These are phyloP conservation scores for Hypomesus transpacificus DNA, from an alignment of 2,113 vertebrate genomes.

Conservation along the genomic window DNA sequence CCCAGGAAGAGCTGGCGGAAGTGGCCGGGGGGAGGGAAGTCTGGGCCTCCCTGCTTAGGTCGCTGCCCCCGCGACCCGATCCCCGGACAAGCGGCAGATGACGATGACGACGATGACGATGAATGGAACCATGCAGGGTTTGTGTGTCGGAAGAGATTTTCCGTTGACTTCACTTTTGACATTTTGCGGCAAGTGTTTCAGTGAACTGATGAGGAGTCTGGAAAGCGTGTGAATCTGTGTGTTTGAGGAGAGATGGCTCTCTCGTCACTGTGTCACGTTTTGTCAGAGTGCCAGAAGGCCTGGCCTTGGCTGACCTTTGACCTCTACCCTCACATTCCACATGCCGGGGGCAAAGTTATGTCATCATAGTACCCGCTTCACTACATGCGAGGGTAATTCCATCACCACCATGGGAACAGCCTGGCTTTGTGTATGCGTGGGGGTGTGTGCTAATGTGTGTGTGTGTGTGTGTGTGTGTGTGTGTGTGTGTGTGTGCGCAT, in stretches of 20 bases:
- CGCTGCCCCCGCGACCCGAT: too few species aligned
- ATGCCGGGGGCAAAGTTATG: constrained; percentile 52
- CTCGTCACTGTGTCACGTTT: constrained; percentile 34
- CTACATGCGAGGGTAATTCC: constrained; percentile 56
- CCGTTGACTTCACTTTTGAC: too few species aligned
- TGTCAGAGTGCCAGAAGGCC: constrained; percentile 59
- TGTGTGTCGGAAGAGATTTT: too few species aligned
- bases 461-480: background rate
- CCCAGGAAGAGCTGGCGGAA: too few species aligned
- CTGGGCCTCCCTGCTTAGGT: too few species aligned
- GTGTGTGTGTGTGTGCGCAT: background rate
- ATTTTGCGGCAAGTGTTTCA: too few species aligned
- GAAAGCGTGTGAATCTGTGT: background rate
- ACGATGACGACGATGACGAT: too few species aligned
- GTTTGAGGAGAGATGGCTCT: constrained; percentile 36
- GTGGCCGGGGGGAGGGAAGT: too few species aligned
- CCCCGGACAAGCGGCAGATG: too few species aligned
- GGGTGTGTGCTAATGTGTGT: constrained; percentile 3
- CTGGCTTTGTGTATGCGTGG: constrained; percentile 14
- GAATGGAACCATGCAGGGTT: too few species aligned
- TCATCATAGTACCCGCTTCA: constrained; percentile 46
- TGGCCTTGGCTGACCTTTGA: constrained; percentile 53
- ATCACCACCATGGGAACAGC: constrained; percentile 46
- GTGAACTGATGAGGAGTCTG: too few species aligned
- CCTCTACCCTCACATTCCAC: constrained; percentile 58